Evolutionary conservation across 2,888 invertebrate species (phyloP), one percentile per base, ranked within the genome.

Genomic region (Melolontha melolontha): DNA sequence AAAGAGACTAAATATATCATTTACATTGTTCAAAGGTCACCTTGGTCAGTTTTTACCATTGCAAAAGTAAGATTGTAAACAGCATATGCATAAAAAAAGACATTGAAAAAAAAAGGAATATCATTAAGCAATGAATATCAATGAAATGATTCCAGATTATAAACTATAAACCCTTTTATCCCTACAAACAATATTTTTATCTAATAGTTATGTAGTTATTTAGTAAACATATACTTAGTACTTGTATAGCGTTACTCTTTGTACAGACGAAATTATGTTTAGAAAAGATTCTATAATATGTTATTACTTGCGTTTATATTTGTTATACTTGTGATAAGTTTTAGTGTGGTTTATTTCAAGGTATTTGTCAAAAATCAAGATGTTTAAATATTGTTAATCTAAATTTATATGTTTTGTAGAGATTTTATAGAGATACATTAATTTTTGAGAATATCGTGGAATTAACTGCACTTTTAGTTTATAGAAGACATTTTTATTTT

Each of bases 21-120:
- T 8, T 59, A 14, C 47, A 49, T 44, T 49, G 17, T 49, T 49
- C 11, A 49, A 16, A 41, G 64, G 64, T 64, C 64, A 64, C 52
- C 39, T 64, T 64, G 64, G 64, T 64, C 64, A 54, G 14, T 54
- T 51, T 54, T 27, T 44, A 52, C 51, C 27, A 40, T 22, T 22
- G 10, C 52, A 44, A 42, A 14, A 12, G 42, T 16, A 49, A 29
- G 41, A 65, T 54, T 22, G 34, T 14, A 14, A 34, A 39, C 44
- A 12, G 10, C 7, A 42, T 5, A 7, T 11, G 8, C 11, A 22
- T 17, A 14, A 40, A 51, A 17, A 44, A 5, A 27, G 12, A 42
- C 42, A 8, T 6, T 59, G n/a, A 47, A 29, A 47, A 49, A 22
- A 27, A 10, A 5, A 16, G 6, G 5, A 62, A 39, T 4, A n/a